A percentile compares a stretch with the other conserved stretches of the same genome.
Evolutionary conservation across 1,140 invertebrate species (phyloP).

Genomic region (Neotoxoptera formosana): DNA sequence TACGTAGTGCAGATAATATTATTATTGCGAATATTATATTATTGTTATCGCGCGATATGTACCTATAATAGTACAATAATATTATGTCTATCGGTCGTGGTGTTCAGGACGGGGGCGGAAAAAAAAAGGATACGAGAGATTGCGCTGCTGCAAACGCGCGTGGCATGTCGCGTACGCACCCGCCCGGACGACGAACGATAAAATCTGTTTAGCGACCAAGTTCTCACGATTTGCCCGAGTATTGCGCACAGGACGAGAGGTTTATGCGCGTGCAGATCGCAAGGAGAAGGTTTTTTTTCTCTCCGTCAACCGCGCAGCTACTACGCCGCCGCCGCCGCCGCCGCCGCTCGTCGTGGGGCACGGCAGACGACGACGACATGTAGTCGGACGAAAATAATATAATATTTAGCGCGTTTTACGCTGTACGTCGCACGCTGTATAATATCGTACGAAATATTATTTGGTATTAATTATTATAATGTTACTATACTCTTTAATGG

Average conservation of each 20-base stretch:
- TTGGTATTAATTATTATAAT: too few relatives aligned
- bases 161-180: not conserved
- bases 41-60: not conserved
- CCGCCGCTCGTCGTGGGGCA: not conserved
- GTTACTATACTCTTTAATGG: not conserved
- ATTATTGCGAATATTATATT: not conserved
- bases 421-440: not conserved
- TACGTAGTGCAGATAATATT: not conserved
- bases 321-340: not conserved
- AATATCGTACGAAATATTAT: too few relatives aligned
- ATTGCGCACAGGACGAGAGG: not conserved
- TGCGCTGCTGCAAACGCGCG: not conserved
- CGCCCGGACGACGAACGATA: not conserved
- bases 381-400: not conserved
- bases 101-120: not conserved
- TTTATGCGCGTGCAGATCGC: not conserved
- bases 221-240: not conserved
- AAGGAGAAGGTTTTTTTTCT: not conserved
- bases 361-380: not conserved
- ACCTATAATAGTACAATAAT: too few relatives aligned
- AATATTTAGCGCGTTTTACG: not conserved
- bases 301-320: not conserved
- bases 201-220: constrained; percentile 21
- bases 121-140: not conserved
- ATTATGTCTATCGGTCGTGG: not conserved